These are phyloP conservation scores for Hylomyscus alleni DNA, from an alignment of 2,797 vertebrate genomes.

Conservation along the genomic window DNA sequence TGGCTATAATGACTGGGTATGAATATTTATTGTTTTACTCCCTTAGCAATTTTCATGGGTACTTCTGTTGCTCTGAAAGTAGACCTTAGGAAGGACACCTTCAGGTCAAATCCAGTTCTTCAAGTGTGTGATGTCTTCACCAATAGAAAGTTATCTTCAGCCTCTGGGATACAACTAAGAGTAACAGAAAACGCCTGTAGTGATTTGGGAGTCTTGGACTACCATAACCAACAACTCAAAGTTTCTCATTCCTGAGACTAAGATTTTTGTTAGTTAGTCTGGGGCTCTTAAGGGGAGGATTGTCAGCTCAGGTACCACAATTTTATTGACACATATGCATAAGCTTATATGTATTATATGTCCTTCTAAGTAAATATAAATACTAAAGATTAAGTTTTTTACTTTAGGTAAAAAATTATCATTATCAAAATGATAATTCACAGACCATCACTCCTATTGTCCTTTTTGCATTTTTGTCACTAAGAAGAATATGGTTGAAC, in stretches of 20 bases:
- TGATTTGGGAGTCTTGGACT: no score
- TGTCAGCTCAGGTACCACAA: not conserved
- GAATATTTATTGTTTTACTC: not conserved
- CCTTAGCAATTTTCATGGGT: not conserved
- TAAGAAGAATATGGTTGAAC: not conserved
- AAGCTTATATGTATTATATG: not conserved
- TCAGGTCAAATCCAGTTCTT: not conserved
- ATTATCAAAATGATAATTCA: not conserved
- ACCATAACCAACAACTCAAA: fast-evolving
- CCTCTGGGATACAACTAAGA: not conserved
- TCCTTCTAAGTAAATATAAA: not conserved
- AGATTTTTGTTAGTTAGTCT: not conserved
- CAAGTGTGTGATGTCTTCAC: not conserved
- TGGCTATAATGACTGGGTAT: not conserved
- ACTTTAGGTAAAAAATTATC: no score
- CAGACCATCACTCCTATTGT: not conserved
- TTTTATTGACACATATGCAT: not conserved
- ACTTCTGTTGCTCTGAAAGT: not conserved
- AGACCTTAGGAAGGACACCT: not conserved
- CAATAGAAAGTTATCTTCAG: not conserved
- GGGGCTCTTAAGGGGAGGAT: not conserved
- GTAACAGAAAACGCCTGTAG: not conserved
- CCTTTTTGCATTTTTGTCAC: not conserved
- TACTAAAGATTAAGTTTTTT: not conserved
- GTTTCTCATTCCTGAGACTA: not conserved